Evolutionary conservation across 2,797 vertebrate genomes (phyloP).

Genomic region (Rhynchonycteris naso): DNA sequence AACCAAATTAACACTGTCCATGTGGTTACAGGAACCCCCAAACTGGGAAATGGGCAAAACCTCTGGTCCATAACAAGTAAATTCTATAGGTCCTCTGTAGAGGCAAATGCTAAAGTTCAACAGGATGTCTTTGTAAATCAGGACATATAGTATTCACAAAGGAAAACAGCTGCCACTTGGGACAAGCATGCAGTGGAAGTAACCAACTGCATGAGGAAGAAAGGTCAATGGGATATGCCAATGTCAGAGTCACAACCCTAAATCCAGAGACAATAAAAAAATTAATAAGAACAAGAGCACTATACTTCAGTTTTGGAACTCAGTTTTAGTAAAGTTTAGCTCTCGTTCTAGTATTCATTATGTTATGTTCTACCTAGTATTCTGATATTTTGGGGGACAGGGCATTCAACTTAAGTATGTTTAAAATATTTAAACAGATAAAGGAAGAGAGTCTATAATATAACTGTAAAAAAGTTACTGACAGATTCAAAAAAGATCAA

Average conservation of each 20-base stretch:
- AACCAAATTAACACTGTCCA: neutral
- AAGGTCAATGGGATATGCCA: neutral
- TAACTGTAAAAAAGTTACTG: neutral
- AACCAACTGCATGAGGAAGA: neutral
- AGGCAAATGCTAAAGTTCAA: neutral
- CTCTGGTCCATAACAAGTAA: neutral
- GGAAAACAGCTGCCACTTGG: neutral
- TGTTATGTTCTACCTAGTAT: neutral
- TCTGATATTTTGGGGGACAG: neutral
- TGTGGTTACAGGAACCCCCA: neutral
- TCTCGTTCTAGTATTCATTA: neutral
- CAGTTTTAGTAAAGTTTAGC: neutral
- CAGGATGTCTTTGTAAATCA: neutral
- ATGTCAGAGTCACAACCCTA: neutral
- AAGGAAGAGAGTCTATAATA: neutral
- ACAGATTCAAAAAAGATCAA: neutral
- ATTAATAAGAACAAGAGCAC: neutral
- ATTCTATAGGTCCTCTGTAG: neutral
- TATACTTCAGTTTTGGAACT: neutral
- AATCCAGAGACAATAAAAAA: neutral
- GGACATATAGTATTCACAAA: neutral
- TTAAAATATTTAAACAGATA: conserved; percentile 26
- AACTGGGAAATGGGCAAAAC: neutral
- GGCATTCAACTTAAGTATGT: neutral
- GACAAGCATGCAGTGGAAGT: neutral